These are phyloP conservation scores for Arion vulgaris DNA, from an alignment of 1,140 invertebrate genomes.

Conservation along the genomic window DNA sequence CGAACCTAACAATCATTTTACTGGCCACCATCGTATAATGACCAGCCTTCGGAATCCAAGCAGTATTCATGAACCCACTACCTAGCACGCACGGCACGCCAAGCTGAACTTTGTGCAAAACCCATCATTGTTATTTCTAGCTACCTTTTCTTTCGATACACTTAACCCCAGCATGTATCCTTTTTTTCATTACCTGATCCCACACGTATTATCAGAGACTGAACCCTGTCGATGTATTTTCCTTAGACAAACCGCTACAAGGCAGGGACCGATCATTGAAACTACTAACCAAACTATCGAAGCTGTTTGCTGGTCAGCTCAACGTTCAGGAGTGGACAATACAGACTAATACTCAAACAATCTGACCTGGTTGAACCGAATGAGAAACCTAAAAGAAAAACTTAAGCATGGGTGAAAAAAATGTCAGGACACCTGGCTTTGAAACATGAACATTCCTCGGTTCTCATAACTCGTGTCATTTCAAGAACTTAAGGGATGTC, in stretches of 20 bases:
- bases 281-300: not conserved
- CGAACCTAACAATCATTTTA: too few relatives aligned
- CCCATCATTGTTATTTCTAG: not conserved
- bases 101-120: not conserved
- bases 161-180: not conserved
- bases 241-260: conserved; percentile 1
- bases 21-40: too few relatives aligned
- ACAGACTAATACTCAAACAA: not conserved
- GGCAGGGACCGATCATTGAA: not conserved
- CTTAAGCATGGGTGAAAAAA: not conserved
- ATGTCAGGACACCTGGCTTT: not conserved
- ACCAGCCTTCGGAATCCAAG: not conserved
- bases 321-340: not conserved
- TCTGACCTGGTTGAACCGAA: not conserved
- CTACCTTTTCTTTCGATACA: not conserved
- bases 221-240: not conserved
- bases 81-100: not conserved
- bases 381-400: not conserved
- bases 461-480: too few relatives aligned
- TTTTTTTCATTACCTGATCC: not conserved
- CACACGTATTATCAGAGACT: not conserved
- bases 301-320: conserved; percentile 7
- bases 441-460: too few relatives aligned
- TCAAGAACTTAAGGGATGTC: too few relatives aligned
- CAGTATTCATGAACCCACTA: not conserved